Evolutionary conservation across 1,140 invertebrate genomes (phyloP), one percentile per base, ranked within the genome.

Genomic region (Bombus haemorrhoidalis): DNA sequence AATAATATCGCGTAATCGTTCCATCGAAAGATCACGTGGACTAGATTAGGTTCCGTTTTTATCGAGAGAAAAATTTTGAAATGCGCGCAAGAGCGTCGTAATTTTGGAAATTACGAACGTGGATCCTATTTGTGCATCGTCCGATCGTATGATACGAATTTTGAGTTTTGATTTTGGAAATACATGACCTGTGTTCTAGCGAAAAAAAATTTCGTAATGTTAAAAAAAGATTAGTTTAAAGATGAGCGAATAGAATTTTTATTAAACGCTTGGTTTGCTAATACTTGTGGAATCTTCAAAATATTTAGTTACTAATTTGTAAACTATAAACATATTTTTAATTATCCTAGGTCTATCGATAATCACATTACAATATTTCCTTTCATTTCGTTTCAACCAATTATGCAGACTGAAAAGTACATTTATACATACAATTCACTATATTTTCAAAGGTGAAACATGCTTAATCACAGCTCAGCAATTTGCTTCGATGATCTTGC

Each of bases 1-100:
- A 83, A 37, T 86, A 85, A 90, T 82, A 87, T 47, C n/a, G 69
- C 64, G 62, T 64, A 77, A 85, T 85, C 89, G 77, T 83, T 28
- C n/a, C 53, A 89, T 68, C 74, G 68, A 25, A 32, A 72, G 78
- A 85, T 77, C 64, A 47, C 73, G 68, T 32, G 66, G 32, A 28
- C 28, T 41, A 34, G 57, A 79, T 85, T 66, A 43, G 12, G 43
- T 53, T 13, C 15, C 32, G 25, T 32, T 81, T 68, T 62, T 25
- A 59, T 28, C 10, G 37, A 13, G 2, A 3, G 37, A 83, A 69
- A 83, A 77, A 53, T 53, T 53, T 34, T 18, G 43, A 28, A 4
- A 53, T 18, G 25, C 47, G 8, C 3, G 13, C 18, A 22, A 47
- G 37, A 22, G 2, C 25, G 25, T n/a, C 8, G 28, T 25, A 69